Base-by-base conservation (phyloP, 2,888 invertebrate species). In the Endomychus coccineus region DNA sequence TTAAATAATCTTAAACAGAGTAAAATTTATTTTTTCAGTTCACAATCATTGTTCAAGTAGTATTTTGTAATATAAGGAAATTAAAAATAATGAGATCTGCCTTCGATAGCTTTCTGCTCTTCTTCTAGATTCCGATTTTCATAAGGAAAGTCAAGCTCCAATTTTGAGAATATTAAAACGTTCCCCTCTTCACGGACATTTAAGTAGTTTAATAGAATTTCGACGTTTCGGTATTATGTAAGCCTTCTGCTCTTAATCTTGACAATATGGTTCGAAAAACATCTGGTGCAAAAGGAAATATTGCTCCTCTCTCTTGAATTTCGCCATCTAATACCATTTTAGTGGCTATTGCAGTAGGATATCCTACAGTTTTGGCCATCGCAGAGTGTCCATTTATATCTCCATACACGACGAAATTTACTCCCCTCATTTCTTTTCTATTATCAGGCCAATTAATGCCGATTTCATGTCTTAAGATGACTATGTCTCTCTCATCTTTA, bases 321-420 rank as follows among this genome's bases (percentile, higher is more conserved):
- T 98, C 98, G 54, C 89, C 96, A 65, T 95, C 92, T 9, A 98
- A 71, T 42, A 98, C 78, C 98, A 98, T 99, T 68, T 94, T 94
- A 1, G 92, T 82, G 1, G 96, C 94, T 51, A 98, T 97, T 12
- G 91, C 98, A 4, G 94, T 83, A 0, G 84, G 97, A 69, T 80
- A 90, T 13, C 92, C 92, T 5, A 94, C 92, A 5, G 89, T 87
- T 55, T 85, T 79, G 0, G 91, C 86, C 98, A 98, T 99, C 15
- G 98, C 98, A 0, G 96, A 94, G 64, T 90, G 89, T 1, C 86
- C 84, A 11, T 71, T 65, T 5, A 48, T 43, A 43, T 85, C 80
- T 0, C 97, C 97, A 50, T 98, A 92, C 36, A 84, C 83, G 0
- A 96, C 88, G 68, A 97, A 77, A 45, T 85, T 89, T 32, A 89